Conservation (phyloP, 2,113 vertebrate genomes). For the Actenoides hombroni region DNA sequence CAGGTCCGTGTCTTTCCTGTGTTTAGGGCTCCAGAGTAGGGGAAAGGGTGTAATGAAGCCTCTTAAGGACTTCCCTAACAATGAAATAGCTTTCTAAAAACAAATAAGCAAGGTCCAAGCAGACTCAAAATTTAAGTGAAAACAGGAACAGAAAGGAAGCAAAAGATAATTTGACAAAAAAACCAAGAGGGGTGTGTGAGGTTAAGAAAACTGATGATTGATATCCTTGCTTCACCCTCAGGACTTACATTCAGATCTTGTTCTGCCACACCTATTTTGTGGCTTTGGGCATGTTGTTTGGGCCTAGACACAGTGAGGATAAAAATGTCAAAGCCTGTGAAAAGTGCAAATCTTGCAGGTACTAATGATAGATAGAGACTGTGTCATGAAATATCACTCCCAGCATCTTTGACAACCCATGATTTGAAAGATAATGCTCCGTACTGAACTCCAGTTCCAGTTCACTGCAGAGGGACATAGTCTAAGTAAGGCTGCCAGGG, state of each 20-base stretch:
- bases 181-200: not conserved
- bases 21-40: too few species aligned
- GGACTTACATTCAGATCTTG: not conserved
- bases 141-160: not conserved
- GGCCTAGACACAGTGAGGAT: not conserved
- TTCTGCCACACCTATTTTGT: slow-evolving; percentile 2
- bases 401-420: not conserved
- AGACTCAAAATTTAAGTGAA: not conserved
- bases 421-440: accelerated
- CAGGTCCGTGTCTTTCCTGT: too few species aligned
- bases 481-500: not conserved
- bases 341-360: not conserved
- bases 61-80: not conserved
- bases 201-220: slow-evolving; percentile 13
- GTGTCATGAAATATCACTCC: not conserved
- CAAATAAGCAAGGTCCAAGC: not conserved
- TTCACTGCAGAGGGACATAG: not conserved
- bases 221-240: not conserved
- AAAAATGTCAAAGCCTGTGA: not conserved
- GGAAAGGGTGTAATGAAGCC: not conserved
- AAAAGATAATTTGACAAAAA: not conserved
- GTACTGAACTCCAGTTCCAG: not conserved
- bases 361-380: not conserved
- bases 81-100: slow-evolving; percentile 21
- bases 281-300: not conserved